Conservation (phyloP, 2,797 vertebrate species). For the Cyclopterus lumpus region DNA sequence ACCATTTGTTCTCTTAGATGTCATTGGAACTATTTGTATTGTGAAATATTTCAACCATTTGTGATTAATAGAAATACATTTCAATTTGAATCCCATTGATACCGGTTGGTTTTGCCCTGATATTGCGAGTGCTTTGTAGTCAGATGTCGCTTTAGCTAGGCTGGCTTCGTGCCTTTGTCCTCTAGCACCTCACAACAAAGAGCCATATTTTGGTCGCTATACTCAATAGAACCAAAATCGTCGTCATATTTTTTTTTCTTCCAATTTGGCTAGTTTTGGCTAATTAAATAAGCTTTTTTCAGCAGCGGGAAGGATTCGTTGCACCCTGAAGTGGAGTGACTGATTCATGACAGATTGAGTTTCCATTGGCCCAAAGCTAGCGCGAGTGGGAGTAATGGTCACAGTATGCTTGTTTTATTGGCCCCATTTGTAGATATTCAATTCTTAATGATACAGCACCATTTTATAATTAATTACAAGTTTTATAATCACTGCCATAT, state of each 20-base stretch:
- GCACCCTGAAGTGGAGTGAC: neutral
- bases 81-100: too few species aligned
- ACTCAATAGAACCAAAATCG: neutral
- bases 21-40: too few species aligned
- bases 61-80: too few species aligned
- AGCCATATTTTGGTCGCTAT: neutral
- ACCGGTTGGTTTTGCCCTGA: neutral
- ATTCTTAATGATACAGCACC: neutral
- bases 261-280: neutral
- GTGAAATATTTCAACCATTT: too few species aligned
- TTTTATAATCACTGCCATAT: neutral
- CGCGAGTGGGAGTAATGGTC: neutral
- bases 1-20: too few species aligned
- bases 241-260: neutral
- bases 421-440: neutral
- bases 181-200: neutral
- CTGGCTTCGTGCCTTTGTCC: neutral
- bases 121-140: neutral
- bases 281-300: neutral
- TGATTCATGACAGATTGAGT: neutral
- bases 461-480: neutral
- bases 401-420: neutral
- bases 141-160: neutral
- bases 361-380: neutral
- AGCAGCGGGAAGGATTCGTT: neutral